Conservation (phyloP, 2,797 vertebrate genomes). For the Poecilia gillii region DNA sequence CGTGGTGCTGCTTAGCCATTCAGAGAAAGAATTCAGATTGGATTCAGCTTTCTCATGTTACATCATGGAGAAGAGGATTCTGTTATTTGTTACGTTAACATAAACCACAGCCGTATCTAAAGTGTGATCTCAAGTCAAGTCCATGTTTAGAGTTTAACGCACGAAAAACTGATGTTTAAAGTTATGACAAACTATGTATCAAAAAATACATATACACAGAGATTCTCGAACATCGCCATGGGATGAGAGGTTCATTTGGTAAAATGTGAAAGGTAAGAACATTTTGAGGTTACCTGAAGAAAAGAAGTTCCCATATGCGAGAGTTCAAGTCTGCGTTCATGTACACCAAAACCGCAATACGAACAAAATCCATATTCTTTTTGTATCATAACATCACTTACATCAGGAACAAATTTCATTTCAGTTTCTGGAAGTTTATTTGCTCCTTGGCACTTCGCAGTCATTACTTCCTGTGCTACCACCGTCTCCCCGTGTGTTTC, state of each 20-base stretch:
- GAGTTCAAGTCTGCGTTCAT: neutral
- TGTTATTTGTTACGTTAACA: neutral
- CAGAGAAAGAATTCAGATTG: neutral
- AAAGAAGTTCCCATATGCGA: neutral
- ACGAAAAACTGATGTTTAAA: neutral
- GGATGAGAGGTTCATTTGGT: neutral
- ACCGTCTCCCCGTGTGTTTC: neutral
- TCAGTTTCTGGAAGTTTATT: conserved; percentile 31
- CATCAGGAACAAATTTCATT: conserved; percentile 16
- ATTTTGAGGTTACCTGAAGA: neutral
- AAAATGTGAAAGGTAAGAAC: neutral
- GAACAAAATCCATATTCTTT: conserved; percentile 9
- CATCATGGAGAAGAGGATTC: neutral
- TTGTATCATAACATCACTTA: conserved; percentile 5
- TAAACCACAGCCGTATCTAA: neutral
- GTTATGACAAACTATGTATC: neutral
- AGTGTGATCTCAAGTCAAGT: neutral
- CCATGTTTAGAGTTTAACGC: neutral
- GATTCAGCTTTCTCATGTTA: neutral
- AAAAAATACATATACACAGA: neutral
- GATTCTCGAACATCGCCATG: neutral
- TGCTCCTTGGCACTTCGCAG: conserved; percentile 8
- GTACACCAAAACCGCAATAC: neutral
- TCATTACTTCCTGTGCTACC: conserved; percentile 2
- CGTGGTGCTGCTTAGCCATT: neutral